Conservation (phyloP, 2,888 invertebrate genomes). For the Nomada flava region DNA sequence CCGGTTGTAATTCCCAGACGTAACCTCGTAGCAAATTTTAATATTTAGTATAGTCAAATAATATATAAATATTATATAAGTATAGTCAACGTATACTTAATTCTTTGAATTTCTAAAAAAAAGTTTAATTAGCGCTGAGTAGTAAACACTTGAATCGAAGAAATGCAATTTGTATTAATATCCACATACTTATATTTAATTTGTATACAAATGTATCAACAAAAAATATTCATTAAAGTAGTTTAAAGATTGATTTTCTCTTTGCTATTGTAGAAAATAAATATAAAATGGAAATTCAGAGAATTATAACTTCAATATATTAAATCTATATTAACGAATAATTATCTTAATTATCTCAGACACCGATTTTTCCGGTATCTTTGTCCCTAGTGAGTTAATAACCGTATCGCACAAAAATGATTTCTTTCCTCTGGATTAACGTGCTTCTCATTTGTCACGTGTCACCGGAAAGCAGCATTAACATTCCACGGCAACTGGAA, state of each 20-base stretch:
- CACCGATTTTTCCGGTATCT: background rate
- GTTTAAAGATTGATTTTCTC: no score
- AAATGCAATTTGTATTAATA: no score
- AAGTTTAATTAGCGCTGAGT: no score
- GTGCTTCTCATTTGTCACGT: constrained; percentile 46
- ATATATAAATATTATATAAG: no score
- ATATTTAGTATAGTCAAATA: background rate
- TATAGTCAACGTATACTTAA: no score
- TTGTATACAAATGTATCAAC: no score
- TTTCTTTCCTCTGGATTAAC: constrained; percentile 21
- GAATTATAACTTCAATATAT: background rate
- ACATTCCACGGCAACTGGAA: constrained; percentile 43
- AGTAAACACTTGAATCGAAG: no score
- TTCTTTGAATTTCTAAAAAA: background rate
- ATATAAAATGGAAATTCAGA: background rate
- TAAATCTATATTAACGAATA: background rate
- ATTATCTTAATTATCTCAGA: background rate
- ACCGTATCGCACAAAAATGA: constrained; percentile 4
- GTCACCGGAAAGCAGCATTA: constrained; percentile 46
- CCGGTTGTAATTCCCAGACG: background rate
- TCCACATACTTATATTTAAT: no score
- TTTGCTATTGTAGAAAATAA: background rate
- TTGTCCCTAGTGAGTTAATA: background rate
- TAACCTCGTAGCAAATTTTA: background rate
- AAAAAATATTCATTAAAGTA: no score